A percentile compares a stretch with the other conserved stretches of the same genome.
Conservation (phyloP, 2,113 vertebrate genomes). For the Anser brachyrhynchus region DNA sequence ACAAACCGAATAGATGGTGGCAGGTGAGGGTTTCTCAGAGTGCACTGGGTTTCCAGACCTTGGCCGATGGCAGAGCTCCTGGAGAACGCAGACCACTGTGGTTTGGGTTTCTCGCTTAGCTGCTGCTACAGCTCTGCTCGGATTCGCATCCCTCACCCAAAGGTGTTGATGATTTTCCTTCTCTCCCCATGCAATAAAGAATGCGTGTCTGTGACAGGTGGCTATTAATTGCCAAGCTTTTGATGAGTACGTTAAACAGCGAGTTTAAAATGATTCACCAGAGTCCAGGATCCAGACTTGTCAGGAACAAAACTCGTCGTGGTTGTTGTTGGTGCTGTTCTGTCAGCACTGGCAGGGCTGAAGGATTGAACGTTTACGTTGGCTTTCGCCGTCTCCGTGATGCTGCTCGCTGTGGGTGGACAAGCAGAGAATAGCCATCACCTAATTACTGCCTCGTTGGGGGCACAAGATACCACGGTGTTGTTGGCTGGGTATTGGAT, state of each 20-base stretch:
- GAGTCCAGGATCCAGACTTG: not conserved
- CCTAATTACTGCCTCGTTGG: not conserved
- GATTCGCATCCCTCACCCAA: too few relatives aligned
- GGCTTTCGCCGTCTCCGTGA: not conserved
- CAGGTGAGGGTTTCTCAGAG: not conserved
- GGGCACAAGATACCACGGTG: not conserved
- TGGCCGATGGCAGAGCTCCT: not conserved
- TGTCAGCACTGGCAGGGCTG: not conserved
- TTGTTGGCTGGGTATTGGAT: not conserved
- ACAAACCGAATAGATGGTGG: not conserved
- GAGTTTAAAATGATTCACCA: not conserved
- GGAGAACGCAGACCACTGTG: not conserved
- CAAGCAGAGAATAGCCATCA: conserved; percentile 21
- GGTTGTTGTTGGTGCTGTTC: not conserved
- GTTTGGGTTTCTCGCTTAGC: not conserved
- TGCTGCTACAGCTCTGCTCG: not conserved
- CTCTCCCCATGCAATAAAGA: fast-evolving
- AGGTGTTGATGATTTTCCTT: not conserved
- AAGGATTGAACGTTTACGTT: not conserved
- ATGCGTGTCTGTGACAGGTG: not conserved
- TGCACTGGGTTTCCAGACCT: too few relatives aligned
- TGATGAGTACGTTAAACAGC: not conserved
- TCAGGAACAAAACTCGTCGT: not conserved
- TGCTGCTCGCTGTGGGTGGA: not conserved
- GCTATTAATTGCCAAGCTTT: not conserved